Evolutionary conservation across 2,797 vertebrate species (phyloP).

Genomic region (Pseudomugil tenellus): DNA sequence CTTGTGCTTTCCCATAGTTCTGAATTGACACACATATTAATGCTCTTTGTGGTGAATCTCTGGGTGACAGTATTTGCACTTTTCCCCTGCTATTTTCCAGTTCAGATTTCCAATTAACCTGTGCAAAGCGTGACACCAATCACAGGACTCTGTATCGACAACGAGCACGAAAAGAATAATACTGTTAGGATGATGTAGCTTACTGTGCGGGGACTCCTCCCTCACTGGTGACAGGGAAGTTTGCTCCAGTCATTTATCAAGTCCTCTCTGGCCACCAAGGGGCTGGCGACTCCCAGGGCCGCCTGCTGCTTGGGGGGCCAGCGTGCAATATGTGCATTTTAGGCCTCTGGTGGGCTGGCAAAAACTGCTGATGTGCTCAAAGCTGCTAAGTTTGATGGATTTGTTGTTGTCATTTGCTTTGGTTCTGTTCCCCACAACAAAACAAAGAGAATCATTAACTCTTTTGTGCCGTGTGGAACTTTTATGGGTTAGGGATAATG

Average conservation of each 20-base stretch:
- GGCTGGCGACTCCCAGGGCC: slow-evolving; percentile 73
- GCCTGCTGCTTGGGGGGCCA: slow-evolving; percentile 80
- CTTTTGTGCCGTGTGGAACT: slow-evolving; percentile 90
- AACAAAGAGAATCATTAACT: slow-evolving; percentile 92
- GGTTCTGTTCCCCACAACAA: slow-evolving; percentile 80
- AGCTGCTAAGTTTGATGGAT: slow-evolving; percentile 93
- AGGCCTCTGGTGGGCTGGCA: slow-evolving; percentile 88
- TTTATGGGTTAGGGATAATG: slow-evolving; percentile 90
- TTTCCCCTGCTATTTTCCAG: slow-evolving; percentile 78
- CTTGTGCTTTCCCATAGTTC: slow-evolving; percentile 51
- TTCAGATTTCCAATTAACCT: slow-evolving; percentile 86
- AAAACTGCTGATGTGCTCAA: slow-evolving; percentile 92
- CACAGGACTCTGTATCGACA: slow-evolving; percentile 78
- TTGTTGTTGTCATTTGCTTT: slow-evolving; percentile 90
- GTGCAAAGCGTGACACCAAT: slow-evolving; percentile 81
- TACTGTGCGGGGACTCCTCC: slow-evolving; percentile 74
- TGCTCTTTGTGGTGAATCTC: slow-evolving; percentile 63
- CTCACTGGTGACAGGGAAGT: slow-evolving; percentile 82
- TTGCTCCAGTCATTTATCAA: slow-evolving; percentile 87
- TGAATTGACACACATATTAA: slow-evolving; percentile 62
- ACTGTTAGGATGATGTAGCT: slow-evolving; percentile 79
- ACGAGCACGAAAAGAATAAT: slow-evolving; percentile 78
- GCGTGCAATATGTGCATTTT: slow-evolving; percentile 85
- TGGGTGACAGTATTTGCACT: slow-evolving; percentile 71
- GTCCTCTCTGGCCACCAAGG: slow-evolving; percentile 80